Evolutionary conservation across 2,113 vertebrate species (phyloP), one percentile per base, ranked within the genome.

Genomic region (Hyla sarda): DNA sequence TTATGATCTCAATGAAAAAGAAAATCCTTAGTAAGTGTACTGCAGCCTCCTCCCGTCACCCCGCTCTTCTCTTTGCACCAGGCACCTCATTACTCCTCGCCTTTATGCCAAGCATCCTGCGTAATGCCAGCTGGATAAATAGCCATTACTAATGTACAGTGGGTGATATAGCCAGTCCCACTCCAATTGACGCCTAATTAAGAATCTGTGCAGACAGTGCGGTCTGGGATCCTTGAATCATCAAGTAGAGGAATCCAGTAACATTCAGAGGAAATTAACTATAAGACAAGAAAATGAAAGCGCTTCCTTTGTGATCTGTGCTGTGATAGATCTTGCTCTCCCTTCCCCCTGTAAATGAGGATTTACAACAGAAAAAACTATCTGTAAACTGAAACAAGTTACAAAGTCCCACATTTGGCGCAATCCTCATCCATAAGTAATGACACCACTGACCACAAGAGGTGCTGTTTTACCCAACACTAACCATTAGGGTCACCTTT

Each of bases 141-240:
- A 86, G 71, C 88, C 82, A 86, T 89, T 88, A 89, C 89, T 89
- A 89, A 88, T 88, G 85, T 88, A 82, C 87, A 47, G 32, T 32
- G 88, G 82, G 48, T 32, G 14, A n/a, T 82, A 82, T 72, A 37
- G 37, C 82, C 4, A 0, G 13, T 8, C 79, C 71, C 28, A 47
- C 0, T 11, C 41, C 82, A 71, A 65, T 73, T 86, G 77, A 52
- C 17, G 73, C 47, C 77, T 88, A 88, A 90, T 89, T 87, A 90
- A 88, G 81, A 89, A 88, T 65, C 74, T 79, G 73, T 30, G 0
- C 0, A 16, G 32, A 30, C 54, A 62, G 23, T 56, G 8, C 58
- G 17, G 30, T 2, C 54, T 32, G 73, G 89, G 85, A 77, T 82
- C 82, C 23, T 48, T 11, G 1, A 74, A 32, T 25, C 54, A 14